phyloP scores from a whole-genome alignment of 2,888 invertebrate genomes.

The Cenopis cana region DNA sequence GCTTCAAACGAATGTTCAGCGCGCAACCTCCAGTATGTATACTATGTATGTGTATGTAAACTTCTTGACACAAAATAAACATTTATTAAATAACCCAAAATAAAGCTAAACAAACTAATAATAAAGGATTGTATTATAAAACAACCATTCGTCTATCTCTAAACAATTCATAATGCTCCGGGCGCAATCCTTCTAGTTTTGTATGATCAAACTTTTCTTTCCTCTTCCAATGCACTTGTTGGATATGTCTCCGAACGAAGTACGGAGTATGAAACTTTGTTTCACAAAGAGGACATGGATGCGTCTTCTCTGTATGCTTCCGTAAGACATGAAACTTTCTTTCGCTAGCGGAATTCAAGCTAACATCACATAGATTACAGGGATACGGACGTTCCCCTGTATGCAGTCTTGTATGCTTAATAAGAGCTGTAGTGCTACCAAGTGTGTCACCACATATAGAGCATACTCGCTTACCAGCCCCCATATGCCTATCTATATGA shows the following conservation, averaged over 20 bases:
- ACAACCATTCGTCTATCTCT: slow-evolving; percentile 40
- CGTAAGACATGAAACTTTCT: slow-evolving; percentile 41
- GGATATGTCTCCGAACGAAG: slow-evolving; percentile 41
- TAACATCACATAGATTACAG: slow-evolving; percentile 37
- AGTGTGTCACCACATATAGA: slow-evolving; percentile 39
- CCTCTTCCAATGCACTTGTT: slow-evolving; percentile 40
- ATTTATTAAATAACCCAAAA: not conserved
- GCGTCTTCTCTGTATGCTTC: slow-evolving; percentile 42
- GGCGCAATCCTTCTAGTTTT: slow-evolving; percentile 32
- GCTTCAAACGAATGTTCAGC: too few species aligned
- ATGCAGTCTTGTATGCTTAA: slow-evolving; percentile 42
- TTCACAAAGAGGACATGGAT: slow-evolving; percentile 43
- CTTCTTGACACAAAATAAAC: not conserved
- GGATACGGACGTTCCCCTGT: slow-evolving; percentile 44
- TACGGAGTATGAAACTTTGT: slow-evolving; percentile 40
- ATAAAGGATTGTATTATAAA: slow-evolving; percentile 20
- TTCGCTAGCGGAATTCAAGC: slow-evolving; percentile 40
- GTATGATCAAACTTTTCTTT: slow-evolving; percentile 43
- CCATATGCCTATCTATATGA: slow-evolving; percentile 43
- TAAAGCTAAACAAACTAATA: not conserved
- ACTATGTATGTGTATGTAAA: too few species aligned
- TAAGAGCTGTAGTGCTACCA: slow-evolving; percentile 29
- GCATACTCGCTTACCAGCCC: slow-evolving; percentile 25
- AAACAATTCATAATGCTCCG: slow-evolving; percentile 38
- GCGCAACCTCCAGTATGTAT: too few species aligned